A percentile compares a stretch with the other conserved stretches of the same genome.
Evolutionary conservation across 2,797 vertebrate genomes (phyloP).

Genomic region (Prunella strophiata): DNA sequence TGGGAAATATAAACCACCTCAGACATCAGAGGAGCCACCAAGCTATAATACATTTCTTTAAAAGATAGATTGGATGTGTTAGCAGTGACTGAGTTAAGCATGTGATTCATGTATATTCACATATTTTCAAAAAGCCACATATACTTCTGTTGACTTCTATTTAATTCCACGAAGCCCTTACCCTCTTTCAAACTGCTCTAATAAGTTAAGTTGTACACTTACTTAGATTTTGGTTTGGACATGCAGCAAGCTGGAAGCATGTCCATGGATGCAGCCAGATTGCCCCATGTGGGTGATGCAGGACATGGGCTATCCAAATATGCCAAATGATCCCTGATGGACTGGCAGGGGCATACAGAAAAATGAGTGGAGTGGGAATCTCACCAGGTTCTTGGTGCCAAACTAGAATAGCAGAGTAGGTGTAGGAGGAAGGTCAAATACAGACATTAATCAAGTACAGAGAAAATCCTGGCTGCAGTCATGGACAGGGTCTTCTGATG

Average conservation of each 20-base stretch:
- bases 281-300: accelerated
- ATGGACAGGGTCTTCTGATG: not conserved
- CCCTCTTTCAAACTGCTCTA: not conserved
- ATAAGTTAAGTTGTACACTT: not conserved
- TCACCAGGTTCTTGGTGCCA: not conserved
- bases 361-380: not conserved
- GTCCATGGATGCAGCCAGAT: not conserved
- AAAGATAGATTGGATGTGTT: not conserved
- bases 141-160: not conserved
- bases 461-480: not conserved
- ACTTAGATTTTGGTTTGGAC: not conserved
- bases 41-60: not conserved
- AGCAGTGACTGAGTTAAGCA: not conserved
- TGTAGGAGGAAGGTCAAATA: not conserved
- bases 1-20: conserved; percentile 58
- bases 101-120: not conserved
- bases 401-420: not conserved
- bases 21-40: conserved; percentile 48
- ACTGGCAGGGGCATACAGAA: not conserved
- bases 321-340: not conserved
- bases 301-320: not conserved
- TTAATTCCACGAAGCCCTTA: not conserved
- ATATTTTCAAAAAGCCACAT: not conserved
- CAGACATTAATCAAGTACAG: not conserved
- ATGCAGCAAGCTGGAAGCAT: not conserved